Conservation (phyloP, 2,113 vertebrate species). For the Cariama cristata region DNA sequence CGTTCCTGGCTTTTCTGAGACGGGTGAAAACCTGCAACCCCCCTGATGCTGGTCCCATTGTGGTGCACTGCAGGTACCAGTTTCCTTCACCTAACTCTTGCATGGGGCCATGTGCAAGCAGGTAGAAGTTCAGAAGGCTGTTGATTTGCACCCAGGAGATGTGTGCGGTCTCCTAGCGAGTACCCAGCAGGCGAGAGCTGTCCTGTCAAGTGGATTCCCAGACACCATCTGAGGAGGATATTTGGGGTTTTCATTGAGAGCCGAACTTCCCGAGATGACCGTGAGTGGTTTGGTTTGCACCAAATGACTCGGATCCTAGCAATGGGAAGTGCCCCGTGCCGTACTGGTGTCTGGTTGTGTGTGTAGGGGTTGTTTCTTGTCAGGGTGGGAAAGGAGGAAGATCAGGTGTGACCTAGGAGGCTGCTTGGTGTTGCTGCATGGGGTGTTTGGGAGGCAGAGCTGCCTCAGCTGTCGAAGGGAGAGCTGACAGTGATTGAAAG, state of each 20-base stretch:
- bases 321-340: background rate
- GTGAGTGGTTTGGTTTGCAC: background rate
- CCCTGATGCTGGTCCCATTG: constrained; percentile 91
- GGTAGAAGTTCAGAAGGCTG: background rate
- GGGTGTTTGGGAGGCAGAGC: background rate
- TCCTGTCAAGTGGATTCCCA: background rate
- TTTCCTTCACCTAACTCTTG: background rate
- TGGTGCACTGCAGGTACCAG: constrained; percentile 95
- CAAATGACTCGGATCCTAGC: background rate
- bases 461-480: background rate
- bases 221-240: background rate
- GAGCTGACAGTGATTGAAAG: background rate
- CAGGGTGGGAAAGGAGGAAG: background rate
- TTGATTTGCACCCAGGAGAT: background rate
- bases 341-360: background rate
- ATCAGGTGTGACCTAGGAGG: accelerated
- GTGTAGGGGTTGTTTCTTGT: background rate
- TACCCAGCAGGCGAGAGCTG: background rate
- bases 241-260: background rate
- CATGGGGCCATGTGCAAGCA: accelerated
- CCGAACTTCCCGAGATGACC: background rate
- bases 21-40: constrained; percentile 98
- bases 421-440: background rate
- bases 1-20: constrained; percentile 95
- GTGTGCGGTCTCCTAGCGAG: accelerated